A percentile compares a stretch with the other conserved stretches of the same genome.
Conservation (phyloP, 2,888 invertebrate genomes). For the Fragum whitleyi region DNA sequence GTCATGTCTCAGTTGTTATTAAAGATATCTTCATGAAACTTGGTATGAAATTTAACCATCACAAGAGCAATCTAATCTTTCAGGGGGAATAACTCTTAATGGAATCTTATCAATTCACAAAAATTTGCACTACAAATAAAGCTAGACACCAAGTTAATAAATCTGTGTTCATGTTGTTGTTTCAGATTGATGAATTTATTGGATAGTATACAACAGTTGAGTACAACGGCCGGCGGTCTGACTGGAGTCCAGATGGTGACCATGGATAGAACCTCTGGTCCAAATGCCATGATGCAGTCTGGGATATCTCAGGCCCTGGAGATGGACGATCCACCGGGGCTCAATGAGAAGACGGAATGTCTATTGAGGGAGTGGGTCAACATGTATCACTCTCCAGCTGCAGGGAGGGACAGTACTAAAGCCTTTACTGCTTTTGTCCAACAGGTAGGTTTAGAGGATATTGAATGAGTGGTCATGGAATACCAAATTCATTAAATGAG, state of each 20-base stretch:
- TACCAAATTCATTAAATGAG: too few relatives aligned
- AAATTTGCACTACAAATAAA: too few relatives aligned
- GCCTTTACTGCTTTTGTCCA: constrained; percentile 97
- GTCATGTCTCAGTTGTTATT: too few relatives aligned
- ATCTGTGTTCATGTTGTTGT: too few relatives aligned
- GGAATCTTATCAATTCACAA: too few relatives aligned
- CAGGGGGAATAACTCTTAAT: too few relatives aligned
- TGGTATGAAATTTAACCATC: too few relatives aligned
- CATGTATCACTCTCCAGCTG: constrained; percentile 90
- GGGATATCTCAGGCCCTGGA: constrained; percentile 95
- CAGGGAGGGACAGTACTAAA: constrained; percentile 88
- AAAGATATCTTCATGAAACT: too few relatives aligned
- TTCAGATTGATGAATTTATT: constrained; percentile 90
- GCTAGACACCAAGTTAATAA: too few relatives aligned
- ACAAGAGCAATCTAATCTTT: too few relatives aligned
- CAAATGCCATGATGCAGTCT: constrained; percentile 93
- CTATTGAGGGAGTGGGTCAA: constrained; percentile 98
- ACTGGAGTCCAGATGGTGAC: constrained; percentile 13
- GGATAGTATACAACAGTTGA: constrained; percentile 90
- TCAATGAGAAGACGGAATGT: constrained; percentile 97
- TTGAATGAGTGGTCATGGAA: too few relatives aligned
- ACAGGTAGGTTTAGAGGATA: constrained; percentile 87
- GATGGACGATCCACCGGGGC: constrained; percentile 96
- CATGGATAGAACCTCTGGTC: constrained; percentile 89
- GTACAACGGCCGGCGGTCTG: constrained; percentile 82